phyloP scores from a whole-genome alignment of 2,797 vertebrate species.

The Aldrovandia affinis region DNA sequence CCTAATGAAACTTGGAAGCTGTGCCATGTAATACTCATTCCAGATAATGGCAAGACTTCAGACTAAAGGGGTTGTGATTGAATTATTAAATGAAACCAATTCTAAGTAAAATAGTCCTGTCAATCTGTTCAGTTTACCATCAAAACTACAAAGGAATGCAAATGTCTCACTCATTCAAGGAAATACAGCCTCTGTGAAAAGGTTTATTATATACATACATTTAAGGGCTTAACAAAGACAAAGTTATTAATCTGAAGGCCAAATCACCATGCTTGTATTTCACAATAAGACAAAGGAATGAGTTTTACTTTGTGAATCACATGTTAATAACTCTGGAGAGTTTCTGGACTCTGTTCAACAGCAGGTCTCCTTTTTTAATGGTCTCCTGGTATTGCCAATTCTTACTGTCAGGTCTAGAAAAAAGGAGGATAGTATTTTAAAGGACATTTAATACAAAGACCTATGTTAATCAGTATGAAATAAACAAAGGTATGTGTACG shows the following conservation, averaged over 20 bases:
- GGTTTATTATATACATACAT: background rate
- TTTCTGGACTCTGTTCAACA: conserved; percentile 98
- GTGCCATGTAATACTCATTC: too few species aligned
- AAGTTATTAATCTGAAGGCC: background rate
- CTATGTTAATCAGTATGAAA: too few species aligned
- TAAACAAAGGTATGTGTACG: too few species aligned
- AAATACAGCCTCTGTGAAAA: background rate
- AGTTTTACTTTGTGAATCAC: conserved; percentile 64
- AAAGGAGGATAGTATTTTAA: background rate
- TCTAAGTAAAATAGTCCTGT: too few species aligned
- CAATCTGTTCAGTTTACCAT: too few species aligned
- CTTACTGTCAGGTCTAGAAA: conserved; percentile 94
- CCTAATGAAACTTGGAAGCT: too few species aligned
- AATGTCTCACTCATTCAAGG: background rate
- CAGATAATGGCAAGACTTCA: too few species aligned
- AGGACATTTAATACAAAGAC: too few species aligned
- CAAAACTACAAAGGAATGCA: background rate
- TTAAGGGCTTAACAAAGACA: background rate
- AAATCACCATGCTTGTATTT: background rate
- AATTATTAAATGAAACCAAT: too few species aligned
- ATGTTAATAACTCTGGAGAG: conserved; percentile 98
- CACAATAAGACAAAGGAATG: too few species aligned
- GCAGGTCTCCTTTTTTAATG: conserved; percentile 97
- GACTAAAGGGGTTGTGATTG: too few species aligned
- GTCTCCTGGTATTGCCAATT: conserved; percentile 99